A percentile compares a stretch with the other conserved stretches of the same genome.
phyloP scores from a whole-genome alignment of 2,888 invertebrate genomes.

The Apotomis betuletana region DNA sequence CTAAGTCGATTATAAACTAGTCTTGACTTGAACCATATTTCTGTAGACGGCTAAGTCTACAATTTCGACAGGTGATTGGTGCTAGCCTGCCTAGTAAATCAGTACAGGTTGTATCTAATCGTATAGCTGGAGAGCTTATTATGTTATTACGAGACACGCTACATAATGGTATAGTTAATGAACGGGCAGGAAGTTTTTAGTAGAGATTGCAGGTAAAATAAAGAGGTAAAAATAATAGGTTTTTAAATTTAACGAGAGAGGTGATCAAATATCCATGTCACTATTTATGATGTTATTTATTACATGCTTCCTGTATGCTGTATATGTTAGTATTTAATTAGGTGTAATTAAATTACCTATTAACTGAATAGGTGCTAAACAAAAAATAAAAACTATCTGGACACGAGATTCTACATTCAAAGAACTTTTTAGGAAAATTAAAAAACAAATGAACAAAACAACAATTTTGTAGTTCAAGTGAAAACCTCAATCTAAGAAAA shows the following conservation, averaged over 20 bases:
- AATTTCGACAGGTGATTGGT: not conserved
- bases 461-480: too few relatives aligned
- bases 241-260: too few relatives aligned
- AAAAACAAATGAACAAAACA: too few relatives aligned
- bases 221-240: not conserved
- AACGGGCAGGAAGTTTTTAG: conserved; percentile 11
- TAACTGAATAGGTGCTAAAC: too few relatives aligned
- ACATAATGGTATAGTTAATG: conserved; percentile 14
- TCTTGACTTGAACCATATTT: conserved; percentile 3
- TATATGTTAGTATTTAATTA: not conserved
- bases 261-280: too few relatives aligned
- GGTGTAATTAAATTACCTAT: too few relatives aligned
- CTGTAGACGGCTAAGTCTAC: not conserved
- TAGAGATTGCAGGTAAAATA: conserved; percentile 1
- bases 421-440: too few relatives aligned
- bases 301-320: too few relatives aligned
- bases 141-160: conserved; percentile 33
- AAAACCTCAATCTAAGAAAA: too few relatives aligned
- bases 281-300: too few relatives aligned
- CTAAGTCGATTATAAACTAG: not conserved
- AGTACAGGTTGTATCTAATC: conserved; percentile 21
- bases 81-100: conserved; percentile 5
- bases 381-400: too few relatives aligned
- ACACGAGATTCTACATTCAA: too few relatives aligned
- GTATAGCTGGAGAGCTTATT: conserved; percentile 22